A percentile compares a stretch with the other conserved stretches of the same genome.
Conservation (phyloP, 2,797 vertebrate species). For the Sphaeramia orbicularis region DNA sequence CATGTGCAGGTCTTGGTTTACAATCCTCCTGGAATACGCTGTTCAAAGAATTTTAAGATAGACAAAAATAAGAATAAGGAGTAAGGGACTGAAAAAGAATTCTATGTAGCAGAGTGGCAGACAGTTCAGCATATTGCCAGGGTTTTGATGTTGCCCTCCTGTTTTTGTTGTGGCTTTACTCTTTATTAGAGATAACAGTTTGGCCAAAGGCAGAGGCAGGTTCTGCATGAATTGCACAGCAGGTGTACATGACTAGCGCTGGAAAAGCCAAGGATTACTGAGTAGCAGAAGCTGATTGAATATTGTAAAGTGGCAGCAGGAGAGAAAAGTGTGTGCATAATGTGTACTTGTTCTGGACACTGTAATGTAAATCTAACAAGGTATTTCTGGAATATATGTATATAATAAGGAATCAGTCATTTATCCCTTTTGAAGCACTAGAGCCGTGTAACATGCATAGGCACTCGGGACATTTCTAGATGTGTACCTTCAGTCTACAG, state of each 20-base stretch:
- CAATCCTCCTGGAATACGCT: constrained; percentile 15
- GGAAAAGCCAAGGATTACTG: constrained; percentile 34
- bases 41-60: constrained; percentile 9
- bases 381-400: too few relatives aligned
- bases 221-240: constrained; percentile 59
- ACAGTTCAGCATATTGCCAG: constrained; percentile 48
- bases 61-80: background rate
- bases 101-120: constrained; percentile 19
- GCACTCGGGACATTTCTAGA: too few relatives aligned
- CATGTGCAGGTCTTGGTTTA: constrained; percentile 29
- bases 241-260: constrained; percentile 51
- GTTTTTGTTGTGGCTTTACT: constrained; percentile 58
- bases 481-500: too few relatives aligned
- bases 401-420: too few relatives aligned
- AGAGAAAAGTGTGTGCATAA: background rate
- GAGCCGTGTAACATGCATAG: too few relatives aligned
- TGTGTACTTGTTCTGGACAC: too few relatives aligned
- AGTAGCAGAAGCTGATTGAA: constrained; percentile 28
- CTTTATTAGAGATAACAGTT: constrained; percentile 67
- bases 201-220: constrained; percentile 61
- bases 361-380: too few relatives aligned
- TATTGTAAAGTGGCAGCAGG: constrained; percentile 17
- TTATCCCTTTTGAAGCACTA: too few relatives aligned
- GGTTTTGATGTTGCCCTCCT: constrained; percentile 47
- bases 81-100: constrained; percentile 29